Percentiles rank a stretch among this genome's conserved stretches.
Evolutionary conservation across 2,113 vertebrate species (phyloP).

Genomic region (Catharus minimus): DNA sequence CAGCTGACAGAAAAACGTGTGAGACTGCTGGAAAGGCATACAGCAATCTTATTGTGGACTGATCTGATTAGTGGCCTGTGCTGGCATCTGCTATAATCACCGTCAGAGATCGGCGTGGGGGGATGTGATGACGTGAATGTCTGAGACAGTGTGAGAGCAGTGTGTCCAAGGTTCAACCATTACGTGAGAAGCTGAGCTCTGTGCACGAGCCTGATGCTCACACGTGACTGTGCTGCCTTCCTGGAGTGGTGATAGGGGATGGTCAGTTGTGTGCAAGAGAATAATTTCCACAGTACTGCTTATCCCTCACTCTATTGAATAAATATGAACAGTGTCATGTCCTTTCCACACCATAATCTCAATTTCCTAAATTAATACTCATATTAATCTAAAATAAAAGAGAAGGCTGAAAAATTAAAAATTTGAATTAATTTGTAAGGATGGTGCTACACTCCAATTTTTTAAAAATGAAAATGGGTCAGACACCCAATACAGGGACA

Average conservation of each 20-base stretch:
- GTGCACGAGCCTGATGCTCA: background rate
- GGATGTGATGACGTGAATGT: background rate
- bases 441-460: background rate
- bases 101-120: background rate
- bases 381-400: background rate
- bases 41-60: background rate
- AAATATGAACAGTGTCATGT: background rate
- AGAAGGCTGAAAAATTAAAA: background rate
- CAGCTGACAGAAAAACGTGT: background rate
- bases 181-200: background rate
- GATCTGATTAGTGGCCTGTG: constrained; percentile 39
- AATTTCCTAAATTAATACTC: background rate
- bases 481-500: background rate
- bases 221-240: accelerated
- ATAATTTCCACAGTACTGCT: background rate
- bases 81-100: background rate
- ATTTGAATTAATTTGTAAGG: background rate
- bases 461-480: background rate
- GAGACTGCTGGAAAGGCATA: background rate
- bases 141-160: background rate
- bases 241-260: accelerated
- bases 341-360: background rate
- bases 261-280: accelerated
- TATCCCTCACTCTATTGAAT: background rate
- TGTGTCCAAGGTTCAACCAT: background rate